Percentiles rank a stretch among this genome's conserved stretches.
Conservation (phyloP, 23 tunicate genomes). For the Ascidia mentula region DNA sequence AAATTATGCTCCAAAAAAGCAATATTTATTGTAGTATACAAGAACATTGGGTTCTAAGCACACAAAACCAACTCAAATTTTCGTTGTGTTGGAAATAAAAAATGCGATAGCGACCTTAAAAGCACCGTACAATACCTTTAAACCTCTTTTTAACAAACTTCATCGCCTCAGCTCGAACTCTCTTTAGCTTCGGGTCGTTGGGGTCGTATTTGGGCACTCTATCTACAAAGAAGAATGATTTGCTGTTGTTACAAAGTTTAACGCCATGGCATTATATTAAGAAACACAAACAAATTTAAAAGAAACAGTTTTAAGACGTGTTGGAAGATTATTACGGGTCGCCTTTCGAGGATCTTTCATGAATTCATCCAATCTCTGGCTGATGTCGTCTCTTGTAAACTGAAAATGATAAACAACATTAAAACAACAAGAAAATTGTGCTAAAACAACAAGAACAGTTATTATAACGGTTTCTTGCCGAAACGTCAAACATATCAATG, state of each 20-base stretch:
- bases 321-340: neutral
- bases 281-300: neutral
- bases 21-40: too few species aligned
- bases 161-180: neutral
- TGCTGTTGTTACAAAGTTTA: neutral
- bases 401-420: too few species aligned
- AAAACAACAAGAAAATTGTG: too few species aligned
- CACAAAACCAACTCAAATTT: too few species aligned
- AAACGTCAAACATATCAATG: too few species aligned
- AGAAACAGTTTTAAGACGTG: neutral
- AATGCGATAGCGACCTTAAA: too few species aligned
- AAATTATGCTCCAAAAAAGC: too few species aligned
- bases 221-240: neutral
- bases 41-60: too few species aligned
- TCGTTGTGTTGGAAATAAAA: too few species aligned
- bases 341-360: neutral
- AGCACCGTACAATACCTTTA: too few species aligned
- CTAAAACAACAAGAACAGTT: too few species aligned
- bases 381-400: neutral
- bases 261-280: neutral
- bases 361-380: neutral
- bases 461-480: too few species aligned
- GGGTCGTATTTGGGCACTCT: neutral
- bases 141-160: neutral
- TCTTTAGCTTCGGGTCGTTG: neutral